Base-by-base conservation (phyloP, 2,888 invertebrate species). In the Dynastes tityus region DNA sequence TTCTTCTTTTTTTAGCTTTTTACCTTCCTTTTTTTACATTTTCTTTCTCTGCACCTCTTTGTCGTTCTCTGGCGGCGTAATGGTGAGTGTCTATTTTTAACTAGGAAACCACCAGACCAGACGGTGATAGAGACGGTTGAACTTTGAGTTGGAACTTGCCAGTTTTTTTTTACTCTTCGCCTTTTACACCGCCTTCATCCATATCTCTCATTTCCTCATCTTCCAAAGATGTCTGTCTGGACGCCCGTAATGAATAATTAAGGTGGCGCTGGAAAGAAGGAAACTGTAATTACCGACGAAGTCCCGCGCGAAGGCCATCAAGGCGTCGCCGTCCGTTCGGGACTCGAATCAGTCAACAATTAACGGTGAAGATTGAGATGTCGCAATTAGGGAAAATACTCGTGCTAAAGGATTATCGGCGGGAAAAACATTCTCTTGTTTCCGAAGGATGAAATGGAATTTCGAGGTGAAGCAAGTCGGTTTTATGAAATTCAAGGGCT, bases 221-320 rank as follows among this genome's bases (percentile, higher is more conserved):
- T 40, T 58, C 37, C 1, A 58, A 58, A 58, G 45, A 58, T 22
- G n/a, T 22, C 68, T 68, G 51, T 58, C 55, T 55, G 55, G 13
- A 45, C 8, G 8, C 22, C 9, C 22, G 73, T 73, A 73, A 58
- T 73, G 73, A 73, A 73, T 73, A 73, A 73, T 73, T 73, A 73
- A 73, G 58, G 73, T 61, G 40, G 73, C 13, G 58, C 37, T 73
- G 71, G 45, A 61, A 73, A 58, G 73, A 58, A 73, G 58, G 29
- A 58, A 40, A 58, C 37, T 58, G 58, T 55, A 73, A 73, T 73
- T 73, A 73, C 40, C 40, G 58, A 73, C 58, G 8, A 8, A 45
- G 58, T 58, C 70, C n/a, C 40, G 73, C 55, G 55, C 73, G 58
- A 73, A 73, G 40, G 40, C 16, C n/a, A n/a, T 8, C 45, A 22